Conservation (phyloP, 2,888 invertebrate genomes). For the Endotricha flammealis region DNA sequence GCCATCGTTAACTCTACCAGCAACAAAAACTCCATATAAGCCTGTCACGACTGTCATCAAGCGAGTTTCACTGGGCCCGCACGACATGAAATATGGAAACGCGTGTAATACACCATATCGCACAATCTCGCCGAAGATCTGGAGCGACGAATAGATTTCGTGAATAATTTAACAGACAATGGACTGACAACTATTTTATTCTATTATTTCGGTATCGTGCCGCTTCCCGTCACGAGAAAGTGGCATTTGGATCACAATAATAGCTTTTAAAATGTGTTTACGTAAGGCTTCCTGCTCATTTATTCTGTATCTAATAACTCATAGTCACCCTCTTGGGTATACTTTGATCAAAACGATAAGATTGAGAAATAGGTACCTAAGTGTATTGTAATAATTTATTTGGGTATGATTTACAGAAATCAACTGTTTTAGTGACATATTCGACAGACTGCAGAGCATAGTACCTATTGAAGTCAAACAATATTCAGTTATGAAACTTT, state of each 20-base stretch:
- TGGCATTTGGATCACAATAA: conserved; percentile 36
- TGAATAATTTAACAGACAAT: conserved; percentile 73
- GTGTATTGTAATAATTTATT: no score
- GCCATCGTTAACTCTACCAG: conserved; percentile 37
- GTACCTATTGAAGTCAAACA: no score
- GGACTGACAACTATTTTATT: conserved; percentile 62
- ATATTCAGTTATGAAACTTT: no score
- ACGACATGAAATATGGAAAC: conserved; percentile 59
- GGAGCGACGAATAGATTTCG: conserved; percentile 65
- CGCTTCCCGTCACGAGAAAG: conserved; percentile 43
- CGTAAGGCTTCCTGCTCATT: conserved; percentile 23
- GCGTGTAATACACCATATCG: conserved; percentile 64
- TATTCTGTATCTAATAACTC: conserved; percentile 7
- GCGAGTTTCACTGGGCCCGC: conserved; percentile 27
- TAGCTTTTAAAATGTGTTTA: conserved; percentile 35
- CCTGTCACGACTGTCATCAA: conserved; percentile 71
- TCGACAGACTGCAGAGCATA: no score
- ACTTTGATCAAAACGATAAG: no score
- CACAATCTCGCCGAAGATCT: conserved; percentile 61
- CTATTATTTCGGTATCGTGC: conserved; percentile 40
- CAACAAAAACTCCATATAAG: conserved; percentile 38
- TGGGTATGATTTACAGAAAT: no score
- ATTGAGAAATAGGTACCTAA: no score
- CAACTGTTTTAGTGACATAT: no score
- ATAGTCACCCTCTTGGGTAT: conserved; percentile 7